Evolutionary conservation across 2,113 vertebrate species (phyloP).

Genomic region (Rhadina sibilatrix): DNA sequence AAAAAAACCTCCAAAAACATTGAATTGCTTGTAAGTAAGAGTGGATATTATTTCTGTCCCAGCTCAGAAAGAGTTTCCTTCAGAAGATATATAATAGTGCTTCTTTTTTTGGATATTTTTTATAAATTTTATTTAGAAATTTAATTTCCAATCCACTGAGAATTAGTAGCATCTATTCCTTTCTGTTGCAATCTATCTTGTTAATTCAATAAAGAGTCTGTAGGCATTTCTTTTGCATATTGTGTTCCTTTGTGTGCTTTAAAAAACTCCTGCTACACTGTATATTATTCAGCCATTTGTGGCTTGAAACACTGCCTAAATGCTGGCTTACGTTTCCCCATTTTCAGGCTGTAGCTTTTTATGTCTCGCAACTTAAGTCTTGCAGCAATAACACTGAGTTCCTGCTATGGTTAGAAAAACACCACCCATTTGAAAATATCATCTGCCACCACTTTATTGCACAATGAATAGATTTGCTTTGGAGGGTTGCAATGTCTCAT

Average conservation of each 20-base stretch:
- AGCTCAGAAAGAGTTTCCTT: neutral
- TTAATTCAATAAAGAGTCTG: constrained; percentile 21
- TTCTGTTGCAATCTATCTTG: neutral
- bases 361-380: constrained; percentile 39
- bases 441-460: neutral
- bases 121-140: neutral
- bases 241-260: neutral
- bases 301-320: constrained; percentile 45
- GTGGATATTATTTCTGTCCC: neutral
- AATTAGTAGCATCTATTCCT: neutral
- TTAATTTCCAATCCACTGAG: neutral
- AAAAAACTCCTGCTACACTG: neutral
- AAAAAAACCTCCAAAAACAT: neutral
- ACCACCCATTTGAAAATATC: constrained; percentile 4
- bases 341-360: neutral
- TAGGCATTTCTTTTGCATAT: neutral
- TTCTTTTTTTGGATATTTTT: neutral
- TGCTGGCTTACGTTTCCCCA: constrained; percentile 4
- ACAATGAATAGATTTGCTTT: neutral
- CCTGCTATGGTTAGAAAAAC: constrained; percentile 21
- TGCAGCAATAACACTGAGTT: neutral
- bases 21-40: neutral
- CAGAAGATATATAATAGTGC: neutral
- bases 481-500: neutral
- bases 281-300: constrained; percentile 22